Conservation (phyloP, 2,113 vertebrate genomes). For the Theristicus caerulescens region DNA sequence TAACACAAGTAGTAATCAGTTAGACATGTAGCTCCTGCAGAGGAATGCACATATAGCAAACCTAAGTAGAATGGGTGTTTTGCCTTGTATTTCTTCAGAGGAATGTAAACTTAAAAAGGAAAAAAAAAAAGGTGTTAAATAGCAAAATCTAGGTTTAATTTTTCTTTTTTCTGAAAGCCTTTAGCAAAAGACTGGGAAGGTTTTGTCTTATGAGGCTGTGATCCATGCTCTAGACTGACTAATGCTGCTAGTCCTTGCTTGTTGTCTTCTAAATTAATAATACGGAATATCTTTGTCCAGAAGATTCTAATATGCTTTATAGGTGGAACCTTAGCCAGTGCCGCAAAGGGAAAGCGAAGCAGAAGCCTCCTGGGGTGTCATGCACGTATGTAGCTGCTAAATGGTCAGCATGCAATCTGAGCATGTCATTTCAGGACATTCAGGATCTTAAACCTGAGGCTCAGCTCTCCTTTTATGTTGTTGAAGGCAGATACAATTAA, state of each 20-base stretch:
- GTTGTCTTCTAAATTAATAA: neutral
- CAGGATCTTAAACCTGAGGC: neutral
- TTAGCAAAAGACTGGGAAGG: neutral
- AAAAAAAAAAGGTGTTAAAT: neutral
- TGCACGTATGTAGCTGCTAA: neutral
- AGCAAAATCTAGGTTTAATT: neutral
- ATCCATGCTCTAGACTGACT: neutral
- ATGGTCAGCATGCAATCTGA: neutral
- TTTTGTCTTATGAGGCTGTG: neutral
- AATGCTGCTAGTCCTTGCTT: neutral
- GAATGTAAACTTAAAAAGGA: neutral
- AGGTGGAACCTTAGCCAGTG: neutral
- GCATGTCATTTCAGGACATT: neutral
- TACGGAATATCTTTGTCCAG: neutral
- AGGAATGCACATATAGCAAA: neutral
- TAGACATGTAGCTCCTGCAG: neutral
- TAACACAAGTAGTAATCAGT: neutral
- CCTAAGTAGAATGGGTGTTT: neutral
- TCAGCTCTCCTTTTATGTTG: neutral
- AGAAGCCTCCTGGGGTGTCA: neutral
- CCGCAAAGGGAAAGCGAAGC: neutral
- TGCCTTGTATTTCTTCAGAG: neutral
- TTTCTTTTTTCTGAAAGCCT: neutral
- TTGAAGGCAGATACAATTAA: neutral
- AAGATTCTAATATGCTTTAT: neutral